These are phyloP conservation scores for Sinocyclocheilus anshuiensis DNA, from an alignment of 2,113 vertebrate genomes.

Conservation along the genomic window DNA sequence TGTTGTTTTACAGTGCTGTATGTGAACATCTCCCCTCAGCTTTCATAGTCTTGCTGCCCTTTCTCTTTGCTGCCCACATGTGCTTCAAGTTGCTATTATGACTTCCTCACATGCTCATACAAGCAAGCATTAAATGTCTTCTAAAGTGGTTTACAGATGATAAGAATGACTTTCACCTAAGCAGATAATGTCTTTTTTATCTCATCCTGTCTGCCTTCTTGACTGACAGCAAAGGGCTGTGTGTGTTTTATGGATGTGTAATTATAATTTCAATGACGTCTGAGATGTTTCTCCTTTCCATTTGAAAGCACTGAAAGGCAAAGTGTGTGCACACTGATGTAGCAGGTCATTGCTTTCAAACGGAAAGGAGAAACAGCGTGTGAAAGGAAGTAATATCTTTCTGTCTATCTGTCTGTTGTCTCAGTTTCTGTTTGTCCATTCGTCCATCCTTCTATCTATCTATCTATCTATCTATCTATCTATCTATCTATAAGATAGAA, in stretches of 20 bases:
- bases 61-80: background rate
- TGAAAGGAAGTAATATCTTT: no score
- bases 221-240: background rate
- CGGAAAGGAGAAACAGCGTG: no score
- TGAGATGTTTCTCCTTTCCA: background rate
- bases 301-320: background rate
- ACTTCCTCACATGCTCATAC: background rate
- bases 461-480: background rate
- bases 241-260: background rate
- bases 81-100: background rate
- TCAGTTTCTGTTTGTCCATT: background rate
- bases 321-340: background rate
- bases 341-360: background rate
- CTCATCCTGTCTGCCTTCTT: background rate
- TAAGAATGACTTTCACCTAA: background rate
- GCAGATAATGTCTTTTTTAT: background rate
- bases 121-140: background rate
- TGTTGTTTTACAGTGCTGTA: slow-evolving; percentile 1
- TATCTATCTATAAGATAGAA: background rate
- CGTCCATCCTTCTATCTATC: background rate
- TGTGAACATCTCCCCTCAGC: background rate
- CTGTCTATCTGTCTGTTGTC: background rate
- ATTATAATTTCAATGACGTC: background rate
- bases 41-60: background rate
- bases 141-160: background rate